Conservation (phyloP, 2,113 vertebrate species). For the Callocephalon fimbriatum region DNA sequence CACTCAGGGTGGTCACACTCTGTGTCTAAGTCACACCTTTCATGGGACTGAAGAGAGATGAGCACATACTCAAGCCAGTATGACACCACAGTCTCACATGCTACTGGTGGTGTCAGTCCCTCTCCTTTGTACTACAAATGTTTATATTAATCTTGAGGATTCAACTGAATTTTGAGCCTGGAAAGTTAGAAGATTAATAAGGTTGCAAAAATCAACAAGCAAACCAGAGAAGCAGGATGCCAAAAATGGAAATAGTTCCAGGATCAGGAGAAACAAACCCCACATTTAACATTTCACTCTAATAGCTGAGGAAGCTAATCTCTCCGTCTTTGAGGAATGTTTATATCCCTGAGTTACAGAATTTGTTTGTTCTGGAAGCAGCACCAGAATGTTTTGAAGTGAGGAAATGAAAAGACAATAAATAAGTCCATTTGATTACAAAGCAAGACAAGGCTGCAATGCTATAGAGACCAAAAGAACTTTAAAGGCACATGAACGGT, state of each 20-base stretch:
- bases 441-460: background rate
- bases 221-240: slow-evolving; percentile 2
- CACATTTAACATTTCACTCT: background rate
- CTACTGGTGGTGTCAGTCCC: slow-evolving; percentile 8
- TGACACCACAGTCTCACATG: background rate
- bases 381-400: background rate
- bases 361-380: background rate
- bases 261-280: background rate
- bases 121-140: background rate
- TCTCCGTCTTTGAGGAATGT: background rate
- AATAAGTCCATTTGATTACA: background rate
- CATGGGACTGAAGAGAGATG: background rate
- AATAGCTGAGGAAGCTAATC: background rate
- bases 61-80: background rate
- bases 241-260: slow-evolving; percentile 49
- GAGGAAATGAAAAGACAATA: background rate
- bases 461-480: background rate
- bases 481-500: background rate
- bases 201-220: background rate
- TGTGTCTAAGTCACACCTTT: fast-evolving
- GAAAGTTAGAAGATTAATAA: slow-evolving; percentile 21
- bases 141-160: slow-evolving; percentile 36
- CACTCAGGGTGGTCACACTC: background rate
- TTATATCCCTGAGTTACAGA: background rate
- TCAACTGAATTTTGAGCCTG: background rate